Base-by-base conservation (phyloP, 2,113 vertebrate genomes). In the Aix galericulata region DNA sequence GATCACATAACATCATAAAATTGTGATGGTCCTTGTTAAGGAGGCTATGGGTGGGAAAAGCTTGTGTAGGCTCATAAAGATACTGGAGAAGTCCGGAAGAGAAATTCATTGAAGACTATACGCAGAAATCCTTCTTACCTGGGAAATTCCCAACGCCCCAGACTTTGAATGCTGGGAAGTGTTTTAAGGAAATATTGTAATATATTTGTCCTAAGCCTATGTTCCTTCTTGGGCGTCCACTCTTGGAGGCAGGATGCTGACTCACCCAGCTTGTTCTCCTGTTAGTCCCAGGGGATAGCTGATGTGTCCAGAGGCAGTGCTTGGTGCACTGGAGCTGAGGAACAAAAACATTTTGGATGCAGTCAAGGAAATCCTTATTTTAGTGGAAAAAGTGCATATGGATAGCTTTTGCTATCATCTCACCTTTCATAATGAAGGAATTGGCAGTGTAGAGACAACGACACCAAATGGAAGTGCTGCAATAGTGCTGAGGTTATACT, bases 181-280 rank as follows among this genome's bases (percentile, higher is more conserved):
- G 34, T 62, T 95, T 84, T 52, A 75, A 89, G 89, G 93, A 95
- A 91, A 93, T 91, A 84, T 18, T 78, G 36, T 93, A 34, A 36
- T 16, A 14, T 60, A 48, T 91, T 96, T 96, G 38, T 91, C 34
- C 56, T 75, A 68, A 78, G 69, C 13, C 68, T 23, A 34, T 31
- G 86, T 88, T 88, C 86, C 52, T 84, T 78, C 95, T 97, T 75
- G 91, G 95, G 92, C 74, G 16, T 93, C 86, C 80, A 48, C 91
- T 89, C 17, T 23, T 72, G 77, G 86, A 96, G 69, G 74, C 93
- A 95, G 96, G 96, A 97, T 96, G 93, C 86, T 96, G 95, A 93
- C 88, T 97, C 93, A 95, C 9, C 5, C 89, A 53, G 76, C 69
- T n/a, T 94, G 84, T 94, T 96, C 94, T 91, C 80, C 82, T 4